Base-by-base conservation (phyloP, 2,888 invertebrate genomes). In the Ganaspis brasiliensis region DNA sequence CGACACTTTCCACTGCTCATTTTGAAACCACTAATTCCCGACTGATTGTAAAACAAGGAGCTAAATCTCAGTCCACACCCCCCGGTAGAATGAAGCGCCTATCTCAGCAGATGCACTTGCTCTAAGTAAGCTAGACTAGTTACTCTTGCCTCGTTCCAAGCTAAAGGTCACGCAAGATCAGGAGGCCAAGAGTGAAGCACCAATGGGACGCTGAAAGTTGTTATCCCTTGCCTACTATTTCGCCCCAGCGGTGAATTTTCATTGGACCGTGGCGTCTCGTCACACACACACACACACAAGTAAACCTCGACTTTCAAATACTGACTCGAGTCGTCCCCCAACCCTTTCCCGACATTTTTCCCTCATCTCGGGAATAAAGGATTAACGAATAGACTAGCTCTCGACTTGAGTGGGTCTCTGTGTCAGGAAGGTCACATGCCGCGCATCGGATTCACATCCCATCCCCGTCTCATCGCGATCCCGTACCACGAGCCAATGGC, bases 401-500 rank as follows among this genome's bases (percentile, higher is more conserved):
- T 67, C 24, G 67, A 67, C 67, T 82, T 76, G 87, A 90, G 90
- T 91, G 91, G 91, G 91, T 91, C 91, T 91, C 87, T 91, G 91
- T 91, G 91, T 91, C 91, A 91, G 84, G 84, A 87, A 89, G 91
- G 91, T 91, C 91, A 87, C 86, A 88, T 87, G 86, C 84, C 87
- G 79, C 79, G 77, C 80, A 79, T 73, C 80, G 79, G 75, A 76
- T 55, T 76, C 76, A 74, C 70, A 59, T 71, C 67, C 80, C 81
- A 81, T 78, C 81, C 80, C 77, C 71, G 57, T 70, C 77, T 55
- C 73, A 74, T 77, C 37, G 57, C 73, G 57, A 72, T 67, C 81
- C 75, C 49, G 67, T 67, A 67, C 67, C 75, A 75, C 72, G 57
- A 70, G 63, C 76, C 79, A 79, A 79, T 80, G 80, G 82, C 82